These are phyloP conservation scores for Atethmia centrago DNA, from an alignment of 2,888 invertebrate genomes.

Conservation along the genomic window DNA sequence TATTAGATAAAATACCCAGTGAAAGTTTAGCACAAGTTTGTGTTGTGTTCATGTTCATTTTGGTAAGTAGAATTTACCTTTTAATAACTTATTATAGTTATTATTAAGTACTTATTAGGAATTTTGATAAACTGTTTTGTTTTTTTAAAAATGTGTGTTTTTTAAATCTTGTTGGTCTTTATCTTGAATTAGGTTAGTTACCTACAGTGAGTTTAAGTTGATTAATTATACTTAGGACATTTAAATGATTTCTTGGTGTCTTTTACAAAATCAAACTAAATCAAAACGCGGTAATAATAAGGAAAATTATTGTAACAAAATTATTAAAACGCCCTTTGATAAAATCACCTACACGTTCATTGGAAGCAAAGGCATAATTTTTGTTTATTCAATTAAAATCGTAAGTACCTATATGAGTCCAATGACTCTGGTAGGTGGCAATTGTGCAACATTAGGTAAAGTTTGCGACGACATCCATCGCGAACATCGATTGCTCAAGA, in stretches of 20 bases:
- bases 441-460: conserved; percentile 75
- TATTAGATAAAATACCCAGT: not conserved
- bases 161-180: not conserved
- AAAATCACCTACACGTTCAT: not conserved
- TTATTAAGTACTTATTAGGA: not conserved
- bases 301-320: not conserved
- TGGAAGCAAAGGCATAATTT: conserved; percentile 8
- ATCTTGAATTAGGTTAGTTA: not conserved
- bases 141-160: too few species aligned
- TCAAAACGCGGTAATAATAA: not conserved
- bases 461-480: conserved; percentile 67
- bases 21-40: not conserved
- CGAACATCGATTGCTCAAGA: conserved; percentile 79
- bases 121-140: not conserved
- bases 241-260: not conserved
- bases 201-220: not conserved
- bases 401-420: conserved; percentile 67
- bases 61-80: not conserved
- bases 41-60: not conserved
- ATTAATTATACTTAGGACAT: not conserved
- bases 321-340: not conserved
- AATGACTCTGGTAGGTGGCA: conserved; percentile 75
- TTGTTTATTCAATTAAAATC: conserved; percentile 23
- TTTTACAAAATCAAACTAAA: not conserved
- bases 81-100: not conserved